phyloP scores from a whole-genome alignment of 2,797 vertebrate genomes.

The Enteromius paludinosus region DNA sequence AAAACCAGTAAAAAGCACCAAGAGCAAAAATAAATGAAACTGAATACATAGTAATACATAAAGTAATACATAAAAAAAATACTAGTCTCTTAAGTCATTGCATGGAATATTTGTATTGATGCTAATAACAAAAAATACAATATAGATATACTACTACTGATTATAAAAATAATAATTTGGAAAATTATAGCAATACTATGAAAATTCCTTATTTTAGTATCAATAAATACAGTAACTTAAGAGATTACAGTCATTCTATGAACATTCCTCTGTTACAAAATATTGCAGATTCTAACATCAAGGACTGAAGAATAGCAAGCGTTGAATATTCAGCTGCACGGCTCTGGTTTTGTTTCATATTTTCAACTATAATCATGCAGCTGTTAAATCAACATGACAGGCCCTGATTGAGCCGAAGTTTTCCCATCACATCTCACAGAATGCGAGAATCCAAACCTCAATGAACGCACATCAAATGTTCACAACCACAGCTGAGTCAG shows the following conservation, averaged over 20 bases:
- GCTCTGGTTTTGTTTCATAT: conserved; percentile 2
- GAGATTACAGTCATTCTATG: not conserved
- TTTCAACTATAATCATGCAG: not conserved
- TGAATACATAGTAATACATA: not conserved
- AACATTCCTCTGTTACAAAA: not conserved
- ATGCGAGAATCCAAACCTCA: conserved; percentile 29
- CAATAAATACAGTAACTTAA: not conserved
- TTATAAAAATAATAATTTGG: not conserved
- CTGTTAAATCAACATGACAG: conserved; percentile 25
- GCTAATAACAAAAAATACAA: not conserved
- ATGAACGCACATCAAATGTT: conserved; percentile 21
- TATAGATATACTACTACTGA: not conserved
- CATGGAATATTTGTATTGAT: not conserved
- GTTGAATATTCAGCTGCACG: conserved; percentile 13
- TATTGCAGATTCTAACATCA: not conserved
- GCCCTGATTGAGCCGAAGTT: conserved; percentile 20
- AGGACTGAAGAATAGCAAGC: not conserved
- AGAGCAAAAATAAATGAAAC: not conserved
- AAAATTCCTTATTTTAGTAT: not conserved
- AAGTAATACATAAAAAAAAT: not conserved
- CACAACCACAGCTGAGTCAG: conserved; percentile 37
- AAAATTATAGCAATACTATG: not conserved
- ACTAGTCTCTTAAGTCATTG: not conserved
- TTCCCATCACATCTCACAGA: not conserved
- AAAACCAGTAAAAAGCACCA: not conserved